A percentile compares a stretch with the other conserved stretches of the same genome.
Evolutionary conservation across 2,113 vertebrate genomes (phyloP).

Genomic region (Columba livia): DNA sequence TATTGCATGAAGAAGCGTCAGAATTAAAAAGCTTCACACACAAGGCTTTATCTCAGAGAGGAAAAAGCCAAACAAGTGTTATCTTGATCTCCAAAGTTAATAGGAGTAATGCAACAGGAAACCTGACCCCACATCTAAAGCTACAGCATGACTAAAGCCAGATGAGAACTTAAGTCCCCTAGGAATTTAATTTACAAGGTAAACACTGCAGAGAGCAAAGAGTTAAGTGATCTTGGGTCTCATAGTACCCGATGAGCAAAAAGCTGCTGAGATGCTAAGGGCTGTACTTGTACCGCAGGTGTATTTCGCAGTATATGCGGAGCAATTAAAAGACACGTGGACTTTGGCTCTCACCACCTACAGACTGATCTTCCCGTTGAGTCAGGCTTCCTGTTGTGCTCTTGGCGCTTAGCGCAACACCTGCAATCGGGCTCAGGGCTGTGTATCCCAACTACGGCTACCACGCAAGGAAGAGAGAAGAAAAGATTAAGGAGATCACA

Average conservation of each 20-base stretch:
- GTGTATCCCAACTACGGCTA: neutral
- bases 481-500: neutral
- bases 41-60: neutral
- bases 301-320: neutral
- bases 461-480: neutral
- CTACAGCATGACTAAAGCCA: neutral
- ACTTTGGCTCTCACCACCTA: neutral
- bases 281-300: neutral
- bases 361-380: neutral
- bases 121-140: conserved; percentile 5
- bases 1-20: neutral
- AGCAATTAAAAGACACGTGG: neutral
- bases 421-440: neutral
- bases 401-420: neutral
- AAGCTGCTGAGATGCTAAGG: neutral
- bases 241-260: neutral
- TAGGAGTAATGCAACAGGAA: neutral
- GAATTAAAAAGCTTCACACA: neutral
- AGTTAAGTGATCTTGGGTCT: neutral
- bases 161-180: neutral
- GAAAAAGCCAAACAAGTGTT: neutral
- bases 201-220: neutral
- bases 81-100: neutral
- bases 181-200: conserved; percentile 23
- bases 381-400: neutral